Evolutionary conservation across 2,888 invertebrate species (phyloP).

Genomic region (Muschampia staudingeri): DNA sequence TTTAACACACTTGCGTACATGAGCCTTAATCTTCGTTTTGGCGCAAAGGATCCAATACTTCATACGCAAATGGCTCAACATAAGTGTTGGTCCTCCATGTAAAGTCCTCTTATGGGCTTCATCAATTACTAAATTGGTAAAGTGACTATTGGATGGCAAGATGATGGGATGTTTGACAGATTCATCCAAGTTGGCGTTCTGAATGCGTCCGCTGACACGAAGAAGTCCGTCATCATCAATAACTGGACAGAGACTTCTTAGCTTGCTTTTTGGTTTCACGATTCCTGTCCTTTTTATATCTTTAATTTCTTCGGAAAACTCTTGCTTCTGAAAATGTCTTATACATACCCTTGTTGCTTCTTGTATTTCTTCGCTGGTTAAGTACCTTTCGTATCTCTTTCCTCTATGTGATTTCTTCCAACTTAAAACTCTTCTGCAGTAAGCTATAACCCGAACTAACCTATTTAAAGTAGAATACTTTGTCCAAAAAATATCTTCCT

Average conservation of each 20-base stretch:
- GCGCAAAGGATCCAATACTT: neutral
- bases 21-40: neutral
- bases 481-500: neutral
- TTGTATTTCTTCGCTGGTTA: neutral
- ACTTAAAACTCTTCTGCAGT: constrained; percentile 4
- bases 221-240: neutral
- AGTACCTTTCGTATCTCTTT: neutral
- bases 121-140: neutral
- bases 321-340: neutral
- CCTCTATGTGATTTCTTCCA: neutral
- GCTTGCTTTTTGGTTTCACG: neutral
- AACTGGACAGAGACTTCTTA: constrained; percentile 1
- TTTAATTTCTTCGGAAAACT: neutral
- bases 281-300: neutral
- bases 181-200: neutral
- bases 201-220: neutral
- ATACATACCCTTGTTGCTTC: neutral
- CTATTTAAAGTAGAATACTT: neutral
- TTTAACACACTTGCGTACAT: neutral
- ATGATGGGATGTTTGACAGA: constrained; percentile 4
- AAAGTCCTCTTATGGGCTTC: neutral
- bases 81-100: constrained; percentile 1
- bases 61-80: neutral
- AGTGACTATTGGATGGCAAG: neutral
- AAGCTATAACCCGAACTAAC: neutral